Evolutionary conservation across 2,797 vertebrate species (phyloP).

Genomic region (Xenentodon cancila): DNA sequence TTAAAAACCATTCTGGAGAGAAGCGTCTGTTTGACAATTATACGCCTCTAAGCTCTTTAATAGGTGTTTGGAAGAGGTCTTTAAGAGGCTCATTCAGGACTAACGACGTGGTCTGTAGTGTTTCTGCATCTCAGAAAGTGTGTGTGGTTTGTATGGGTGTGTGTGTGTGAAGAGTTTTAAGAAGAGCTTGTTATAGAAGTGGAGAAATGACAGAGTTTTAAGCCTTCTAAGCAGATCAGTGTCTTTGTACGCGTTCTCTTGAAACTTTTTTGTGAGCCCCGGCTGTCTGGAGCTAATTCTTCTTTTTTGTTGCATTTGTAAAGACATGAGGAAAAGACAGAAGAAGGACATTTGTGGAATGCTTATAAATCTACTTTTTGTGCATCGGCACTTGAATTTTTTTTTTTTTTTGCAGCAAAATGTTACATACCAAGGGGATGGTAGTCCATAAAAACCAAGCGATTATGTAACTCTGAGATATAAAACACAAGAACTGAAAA

Average conservation of each 20-base stretch:
- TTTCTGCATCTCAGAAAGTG: conserved; percentile 46
- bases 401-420: conserved; percentile 35
- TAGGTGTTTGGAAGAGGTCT: conserved; percentile 72
- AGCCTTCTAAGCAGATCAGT: conserved; percentile 77
- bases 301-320: conserved; percentile 45
- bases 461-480: conserved; percentile 20
- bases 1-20: conserved; percentile 69
- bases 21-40: conserved; percentile 72
- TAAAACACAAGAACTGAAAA: background rate
- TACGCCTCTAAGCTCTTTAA: conserved; percentile 76
- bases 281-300: conserved; percentile 62
- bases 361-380: conserved; percentile 35
- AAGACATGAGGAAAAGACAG: conserved; percentile 20
- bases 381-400: conserved; percentile 19
- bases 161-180: conserved; percentile 55
- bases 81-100: conserved; percentile 72
- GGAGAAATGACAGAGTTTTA: conserved; percentile 58
- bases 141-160: conserved; percentile 39
- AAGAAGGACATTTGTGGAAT: conserved; percentile 30
- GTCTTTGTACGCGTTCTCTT: conserved; percentile 76
- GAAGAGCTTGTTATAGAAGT: conserved; percentile 58
- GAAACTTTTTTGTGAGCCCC: conserved; percentile 61
- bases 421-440: conserved; percentile 49
- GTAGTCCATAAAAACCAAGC: conserved; percentile 3
- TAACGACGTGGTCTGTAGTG: conserved; percentile 50